Evolutionary conservation across 2,888 invertebrate species (phyloP).

Genomic region (Erannis defoliaria): DNA sequence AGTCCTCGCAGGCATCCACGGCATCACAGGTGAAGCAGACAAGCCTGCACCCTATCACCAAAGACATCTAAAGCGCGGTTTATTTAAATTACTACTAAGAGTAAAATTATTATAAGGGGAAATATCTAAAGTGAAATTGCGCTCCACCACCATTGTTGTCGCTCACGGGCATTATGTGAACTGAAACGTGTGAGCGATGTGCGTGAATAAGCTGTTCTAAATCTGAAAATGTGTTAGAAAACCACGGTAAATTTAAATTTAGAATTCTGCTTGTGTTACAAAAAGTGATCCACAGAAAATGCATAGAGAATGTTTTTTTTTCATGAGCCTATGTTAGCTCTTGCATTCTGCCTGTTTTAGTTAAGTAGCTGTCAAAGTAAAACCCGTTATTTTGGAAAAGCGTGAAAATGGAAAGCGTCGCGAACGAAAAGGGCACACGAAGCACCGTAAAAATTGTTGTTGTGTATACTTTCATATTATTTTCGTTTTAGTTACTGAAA

Average conservation of each 20-base stretch:
- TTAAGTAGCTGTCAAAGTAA: not conserved
- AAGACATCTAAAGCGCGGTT: no score
- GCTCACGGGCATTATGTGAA: slow-evolving; percentile 35
- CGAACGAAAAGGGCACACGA: slow-evolving; percentile 1
- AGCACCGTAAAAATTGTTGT: no score
- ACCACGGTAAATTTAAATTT: not conserved
- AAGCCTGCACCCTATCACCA: no score
- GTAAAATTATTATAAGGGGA: no score
- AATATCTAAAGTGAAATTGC: no score
- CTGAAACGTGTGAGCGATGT: slow-evolving; percentile 36
- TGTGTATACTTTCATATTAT: not conserved
- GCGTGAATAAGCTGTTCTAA: slow-evolving; percentile 37
- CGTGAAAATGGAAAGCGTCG: slow-evolving; percentile 1
- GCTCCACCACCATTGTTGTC: no score
- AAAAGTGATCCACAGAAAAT: not conserved
- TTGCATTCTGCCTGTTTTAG: not conserved
- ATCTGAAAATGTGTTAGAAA: slow-evolving; percentile 28
- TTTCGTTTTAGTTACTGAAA: slow-evolving; percentile 4
- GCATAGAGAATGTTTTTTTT: not conserved
- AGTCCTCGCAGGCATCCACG: no score
- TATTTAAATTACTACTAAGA: no score
- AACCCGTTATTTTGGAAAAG: not conserved
- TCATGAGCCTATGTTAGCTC: not conserved
- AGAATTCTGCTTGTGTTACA: not conserved
- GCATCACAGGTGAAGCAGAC: no score